Base-by-base conservation (phyloP, 2,113 vertebrate species). In the Seriola quinqueradiata region DNA sequence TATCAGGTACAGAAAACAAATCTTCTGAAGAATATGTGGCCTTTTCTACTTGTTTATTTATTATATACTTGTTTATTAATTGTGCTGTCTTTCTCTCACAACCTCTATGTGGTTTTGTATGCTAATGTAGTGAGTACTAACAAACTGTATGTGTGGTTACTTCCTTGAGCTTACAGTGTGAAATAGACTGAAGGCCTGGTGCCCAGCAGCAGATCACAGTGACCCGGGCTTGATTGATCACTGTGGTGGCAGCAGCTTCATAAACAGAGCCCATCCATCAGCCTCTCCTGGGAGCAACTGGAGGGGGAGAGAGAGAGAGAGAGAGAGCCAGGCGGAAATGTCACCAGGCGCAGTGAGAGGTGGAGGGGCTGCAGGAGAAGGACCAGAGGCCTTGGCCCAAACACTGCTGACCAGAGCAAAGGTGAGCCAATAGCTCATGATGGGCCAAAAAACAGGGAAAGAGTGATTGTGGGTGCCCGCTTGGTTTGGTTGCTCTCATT, bases 261-360 rank as follows among this genome's bases (percentile, higher is more conserved):
- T 95, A 95, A 95, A 93, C 90, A 78, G 86, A 65, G 64, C 87
- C 83, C 91, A 96, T 95, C 94, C 92, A 95, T 96, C 94, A 95
- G 91, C 76, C 87, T 94, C 94, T 93, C 87, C 72, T 69, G 87
- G 92, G 93, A 91, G 69, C 78, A 80, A 74, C 78, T 78, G 89
- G 80, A 73, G 82, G 82, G 58, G 42, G 81, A 46, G 44, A 8
- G 44, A 8, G 42, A 1, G 40, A 42, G 68, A 85, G 76, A 58
- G 79, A 80, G 79, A 50, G 82, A 91, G 84, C 65, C 59, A 70
- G 90, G 83, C 77, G 38, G 85, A 94, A 93, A 93, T 93, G 94
- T 94, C 92, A 95, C 81, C 36, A 40, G 82, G 70, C 52, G 17
- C 32, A 74, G 76, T 34, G 66, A 84, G 76, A 81, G 82, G 75